These are phyloP conservation scores for Tapera naevia DNA, from an alignment of 2,797 vertebrate genomes.

Conservation along the genomic window DNA sequence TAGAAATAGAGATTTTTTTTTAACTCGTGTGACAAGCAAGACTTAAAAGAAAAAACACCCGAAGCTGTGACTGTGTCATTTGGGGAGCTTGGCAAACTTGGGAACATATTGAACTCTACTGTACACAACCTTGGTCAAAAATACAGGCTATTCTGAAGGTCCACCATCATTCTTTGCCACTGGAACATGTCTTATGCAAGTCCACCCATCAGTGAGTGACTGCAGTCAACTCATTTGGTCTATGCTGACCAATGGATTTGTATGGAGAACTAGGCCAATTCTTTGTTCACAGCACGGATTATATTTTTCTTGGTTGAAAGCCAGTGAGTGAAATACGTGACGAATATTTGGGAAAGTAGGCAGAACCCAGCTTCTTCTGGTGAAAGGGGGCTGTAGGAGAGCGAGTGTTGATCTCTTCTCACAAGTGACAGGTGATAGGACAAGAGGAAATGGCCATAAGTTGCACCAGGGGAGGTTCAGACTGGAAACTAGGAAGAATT, in stretches of 20 bases:
- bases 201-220: neutral
- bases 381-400: too few species aligned
- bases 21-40: neutral
- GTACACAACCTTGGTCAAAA: neutral
- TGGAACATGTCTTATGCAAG: neutral
- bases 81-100: neutral
- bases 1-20: neutral
- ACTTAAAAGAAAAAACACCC: neutral
- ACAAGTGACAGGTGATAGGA: too few species aligned
- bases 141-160: neutral
- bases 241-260: neutral
- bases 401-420: too few species aligned
- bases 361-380: neutral
- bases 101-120: neutral
- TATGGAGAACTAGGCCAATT: neutral
- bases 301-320: neutral
- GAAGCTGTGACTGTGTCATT: neutral
- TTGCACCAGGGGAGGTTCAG: too few species aligned
- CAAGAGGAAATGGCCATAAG: too few species aligned
- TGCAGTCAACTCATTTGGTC: neutral
- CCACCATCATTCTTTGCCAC: neutral
- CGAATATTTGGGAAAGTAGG: neutral
- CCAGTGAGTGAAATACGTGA: neutral
- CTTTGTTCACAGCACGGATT: neutral
- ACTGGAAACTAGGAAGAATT: too few species aligned